Percentiles rank a stretch among this genome's conserved stretches.
phyloP scores from a whole-genome alignment of 2,888 invertebrate genomes.

The Volucella inanis region DNA sequence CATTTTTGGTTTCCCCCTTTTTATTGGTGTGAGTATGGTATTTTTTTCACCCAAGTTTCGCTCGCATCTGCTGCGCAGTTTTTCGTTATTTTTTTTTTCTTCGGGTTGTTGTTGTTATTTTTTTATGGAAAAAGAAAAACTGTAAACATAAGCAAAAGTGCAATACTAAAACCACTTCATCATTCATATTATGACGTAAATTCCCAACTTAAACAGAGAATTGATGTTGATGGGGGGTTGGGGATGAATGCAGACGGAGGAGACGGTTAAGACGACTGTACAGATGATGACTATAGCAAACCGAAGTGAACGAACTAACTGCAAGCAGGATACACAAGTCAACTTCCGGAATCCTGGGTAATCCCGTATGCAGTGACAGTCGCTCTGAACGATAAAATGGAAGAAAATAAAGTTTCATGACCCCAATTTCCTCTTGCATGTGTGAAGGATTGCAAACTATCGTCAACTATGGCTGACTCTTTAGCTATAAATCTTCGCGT shows the following conservation, averaged over 20 bases:
- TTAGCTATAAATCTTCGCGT: conserved; percentile 65
- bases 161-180: conserved; percentile 67
- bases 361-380: conserved; percentile 43
- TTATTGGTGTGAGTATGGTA: not conserved
- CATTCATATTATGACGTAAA: conserved; percentile 69
- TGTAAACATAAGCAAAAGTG: conserved; percentile 62
- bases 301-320: conserved; percentile 7
- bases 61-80: not conserved
- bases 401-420: conserved; percentile 52
- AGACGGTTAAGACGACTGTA: conserved; percentile 13
- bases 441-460: conserved; percentile 68
- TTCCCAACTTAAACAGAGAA: conserved; percentile 62
- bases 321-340: conserved; percentile 51
- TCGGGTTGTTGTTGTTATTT: not conserved
- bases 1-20: not conserved
- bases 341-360: conserved; percentile 67
- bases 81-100: no score
- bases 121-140: conserved; percentile 17
- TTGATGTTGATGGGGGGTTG: not conserved
- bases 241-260: conserved; percentile 2
- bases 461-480: conserved; percentile 62
- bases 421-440: conserved; percentile 60
- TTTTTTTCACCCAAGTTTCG: no score
- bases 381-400: conserved; percentile 10
- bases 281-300: not conserved